Conservation (phyloP, 1,140 invertebrate genomes). For the Drosophila orena region DNA sequence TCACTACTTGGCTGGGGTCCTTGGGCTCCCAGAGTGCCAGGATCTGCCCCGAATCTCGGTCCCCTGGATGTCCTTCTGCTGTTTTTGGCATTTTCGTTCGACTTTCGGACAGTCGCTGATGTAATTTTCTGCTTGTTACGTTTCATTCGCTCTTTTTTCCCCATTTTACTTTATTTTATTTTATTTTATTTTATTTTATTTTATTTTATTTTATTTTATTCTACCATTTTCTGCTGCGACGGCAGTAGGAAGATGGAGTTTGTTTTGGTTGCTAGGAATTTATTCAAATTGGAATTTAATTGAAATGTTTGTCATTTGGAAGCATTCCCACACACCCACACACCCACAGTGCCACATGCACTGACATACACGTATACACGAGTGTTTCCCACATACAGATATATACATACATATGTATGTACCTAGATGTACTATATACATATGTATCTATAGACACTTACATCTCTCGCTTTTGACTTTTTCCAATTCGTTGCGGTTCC, state of each 20-base stretch:
- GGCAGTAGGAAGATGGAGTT: slow-evolving; percentile 28
- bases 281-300: slow-evolving; percentile 71
- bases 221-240: slow-evolving; percentile 1
- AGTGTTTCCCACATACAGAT: too few relatives aligned
- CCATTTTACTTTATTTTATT: slow-evolving; percentile 34
- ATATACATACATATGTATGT: too few relatives aligned
- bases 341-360: neutral
- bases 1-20: neutral
- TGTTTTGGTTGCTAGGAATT: slow-evolving; percentile 53
- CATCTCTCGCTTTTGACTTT: slow-evolving; percentile 28
- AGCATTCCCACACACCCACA: slow-evolving; percentile 43
- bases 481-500: slow-evolving; percentile 38
- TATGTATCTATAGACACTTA: slow-evolving; percentile 2
- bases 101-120: slow-evolving; percentile 44
- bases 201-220: slow-evolving; percentile 44
- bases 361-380: slow-evolving; percentile 9
- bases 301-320: slow-evolving; percentile 72
- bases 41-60: neutral
- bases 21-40: neutral
- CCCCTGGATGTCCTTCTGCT: slow-evolving; percentile 4
- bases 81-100: slow-evolving; percentile 38
- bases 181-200: slow-evolving; percentile 39
- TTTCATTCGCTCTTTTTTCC: slow-evolving; percentile 33
- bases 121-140: slow-evolving; percentile 69
- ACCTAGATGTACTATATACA: neutral